Evolutionary conservation across 2,797 vertebrate species (phyloP).

Genomic region (Acrocephalus scirpaceus): DNA sequence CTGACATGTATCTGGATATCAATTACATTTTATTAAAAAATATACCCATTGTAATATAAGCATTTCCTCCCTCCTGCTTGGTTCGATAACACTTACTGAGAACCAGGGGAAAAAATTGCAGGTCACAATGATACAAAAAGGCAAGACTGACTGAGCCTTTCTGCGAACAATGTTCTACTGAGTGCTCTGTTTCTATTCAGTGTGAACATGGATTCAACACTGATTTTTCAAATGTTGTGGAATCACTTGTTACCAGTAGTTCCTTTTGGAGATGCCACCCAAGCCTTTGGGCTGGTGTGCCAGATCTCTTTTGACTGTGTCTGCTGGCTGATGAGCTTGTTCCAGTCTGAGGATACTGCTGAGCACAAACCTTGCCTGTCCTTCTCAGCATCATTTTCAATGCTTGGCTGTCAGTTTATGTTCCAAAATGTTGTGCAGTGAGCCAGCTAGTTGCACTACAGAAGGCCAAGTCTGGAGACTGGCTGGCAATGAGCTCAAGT

Average conservation of each 20-base stretch:
- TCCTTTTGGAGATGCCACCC: not conserved
- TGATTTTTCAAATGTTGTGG: slow-evolving; percentile 1
- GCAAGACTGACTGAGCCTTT: not conserved
- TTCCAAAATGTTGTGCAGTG: not conserved
- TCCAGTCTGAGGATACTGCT: not conserved
- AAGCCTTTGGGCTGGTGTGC: not conserved
- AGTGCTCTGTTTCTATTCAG: not conserved
- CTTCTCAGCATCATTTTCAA: not conserved
- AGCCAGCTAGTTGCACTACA: not conserved
- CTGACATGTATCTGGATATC: not conserved
- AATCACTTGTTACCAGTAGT: not conserved
- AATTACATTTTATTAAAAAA: slow-evolving; percentile 16
- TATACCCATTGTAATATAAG: not conserved
- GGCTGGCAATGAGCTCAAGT: not conserved
- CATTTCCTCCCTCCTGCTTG: not conserved
- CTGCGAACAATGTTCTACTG: not conserved
- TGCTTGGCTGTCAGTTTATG: not conserved
- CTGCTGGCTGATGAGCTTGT: not conserved
- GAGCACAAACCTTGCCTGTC: not conserved
- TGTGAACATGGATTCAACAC: not conserved
- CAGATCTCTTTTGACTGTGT: not conserved
- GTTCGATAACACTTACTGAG: not conserved
- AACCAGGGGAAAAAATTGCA: not conserved
- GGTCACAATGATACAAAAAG: not conserved
- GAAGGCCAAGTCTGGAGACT: not conserved